A percentile compares a stretch with the other conserved stretches of the same genome.
Conservation (phyloP, 2,113 vertebrate species). For the Pitta sordida region DNA sequence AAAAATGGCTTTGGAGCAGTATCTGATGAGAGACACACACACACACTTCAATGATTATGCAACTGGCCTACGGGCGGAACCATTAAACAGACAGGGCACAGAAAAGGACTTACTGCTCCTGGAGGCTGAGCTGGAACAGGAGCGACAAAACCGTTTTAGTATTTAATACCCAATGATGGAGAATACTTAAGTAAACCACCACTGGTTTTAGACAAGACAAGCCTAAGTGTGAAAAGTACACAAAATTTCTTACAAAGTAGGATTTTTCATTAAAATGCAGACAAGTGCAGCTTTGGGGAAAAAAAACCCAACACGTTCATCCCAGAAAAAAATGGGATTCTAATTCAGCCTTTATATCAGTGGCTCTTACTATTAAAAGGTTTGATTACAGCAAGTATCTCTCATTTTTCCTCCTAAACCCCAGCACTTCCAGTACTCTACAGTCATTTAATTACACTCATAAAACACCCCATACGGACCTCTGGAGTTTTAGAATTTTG, state of each 20-base stretch:
- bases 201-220: background rate
- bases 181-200: background rate
- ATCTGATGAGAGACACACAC: background rate
- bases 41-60: background rate
- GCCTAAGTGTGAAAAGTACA: background rate
- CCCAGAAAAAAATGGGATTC: background rate
- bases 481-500: background rate
- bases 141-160: background rate
- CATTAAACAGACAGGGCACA: background rate
- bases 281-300: background rate
- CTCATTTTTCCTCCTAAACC: background rate
- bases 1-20: background rate
- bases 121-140: background rate
- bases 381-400: background rate
- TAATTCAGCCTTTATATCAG: background rate
- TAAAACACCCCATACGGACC: background rate
- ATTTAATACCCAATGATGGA: background rate
- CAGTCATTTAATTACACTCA: background rate
- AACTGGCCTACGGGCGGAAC: background rate
- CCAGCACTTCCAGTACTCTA: background rate
- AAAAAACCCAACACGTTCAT: background rate
- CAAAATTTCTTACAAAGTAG: background rate
- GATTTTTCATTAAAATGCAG: background rate
- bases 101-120: background rate
- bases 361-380: background rate